Percentiles rank a stretch among this genome's conserved stretches.
phyloP scores from a whole-genome alignment of 2,888 invertebrate species.

The Pollenia angustigena region DNA sequence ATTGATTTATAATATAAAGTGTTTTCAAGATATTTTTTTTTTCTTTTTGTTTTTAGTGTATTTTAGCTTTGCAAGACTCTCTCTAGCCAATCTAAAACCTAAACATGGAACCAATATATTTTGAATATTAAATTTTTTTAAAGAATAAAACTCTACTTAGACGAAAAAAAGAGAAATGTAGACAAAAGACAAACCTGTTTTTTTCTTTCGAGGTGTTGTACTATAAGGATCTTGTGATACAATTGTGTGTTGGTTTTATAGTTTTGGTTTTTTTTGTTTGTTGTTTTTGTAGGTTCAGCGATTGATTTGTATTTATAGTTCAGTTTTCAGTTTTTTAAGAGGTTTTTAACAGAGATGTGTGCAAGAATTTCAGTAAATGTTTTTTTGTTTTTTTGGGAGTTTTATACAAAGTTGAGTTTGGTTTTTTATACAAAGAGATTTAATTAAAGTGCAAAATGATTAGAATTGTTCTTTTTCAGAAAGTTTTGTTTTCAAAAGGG shows the following conservation, averaged over 20 bases:
- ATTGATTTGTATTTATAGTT: constrained; percentile 59
- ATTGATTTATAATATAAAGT: constrained; percentile 6
- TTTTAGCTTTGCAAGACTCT: constrained; percentile 37
- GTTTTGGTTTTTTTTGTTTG: constrained; percentile 57
- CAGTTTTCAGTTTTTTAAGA: constrained; percentile 62
- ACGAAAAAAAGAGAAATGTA: constrained; percentile 30
- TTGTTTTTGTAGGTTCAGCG: constrained; percentile 47
- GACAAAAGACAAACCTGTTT: constrained; percentile 79
- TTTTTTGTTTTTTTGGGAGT: constrained; percentile 35
- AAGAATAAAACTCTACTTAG: constrained; percentile 38
- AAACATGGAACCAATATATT: constrained; percentile 9
- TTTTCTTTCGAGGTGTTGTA: constrained; percentile 82
- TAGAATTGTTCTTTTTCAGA: constrained; percentile 51
- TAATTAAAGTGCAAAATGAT: constrained; percentile 64
- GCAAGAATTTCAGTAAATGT: constrained; percentile 60
- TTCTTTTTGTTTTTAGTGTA: constrained; percentile 1
- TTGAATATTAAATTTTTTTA: constrained; percentile 4
- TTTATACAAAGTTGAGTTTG: constrained; percentile 17
- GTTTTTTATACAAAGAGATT: constrained; percentile 56
- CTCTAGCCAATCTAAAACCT: constrained; percentile 61
- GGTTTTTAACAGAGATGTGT: constrained; percentile 70
- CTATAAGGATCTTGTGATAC: constrained; percentile 82
- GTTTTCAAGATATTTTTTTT: constrained; percentile 18
- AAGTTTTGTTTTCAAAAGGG: constrained; percentile 9
- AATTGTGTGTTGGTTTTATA: constrained; percentile 74